A percentile compares a stretch with the other conserved stretches of the same genome.
Conservation (phyloP, 2,113 vertebrate species). For the Ahaetulla prasina region DNA sequence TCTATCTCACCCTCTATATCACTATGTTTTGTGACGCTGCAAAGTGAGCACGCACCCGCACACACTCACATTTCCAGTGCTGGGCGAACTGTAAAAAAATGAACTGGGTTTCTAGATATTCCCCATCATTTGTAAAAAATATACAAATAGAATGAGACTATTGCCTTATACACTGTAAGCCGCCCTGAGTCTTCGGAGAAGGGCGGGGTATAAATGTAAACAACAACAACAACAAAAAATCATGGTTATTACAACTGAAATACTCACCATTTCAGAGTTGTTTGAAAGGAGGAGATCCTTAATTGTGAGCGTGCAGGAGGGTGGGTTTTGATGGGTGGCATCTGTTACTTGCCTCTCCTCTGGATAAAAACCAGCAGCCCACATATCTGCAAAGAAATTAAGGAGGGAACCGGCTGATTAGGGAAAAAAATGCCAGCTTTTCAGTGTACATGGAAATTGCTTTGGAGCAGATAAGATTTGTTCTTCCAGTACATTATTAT, state of each 20-base stretch:
- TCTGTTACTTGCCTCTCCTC: slow-evolving; percentile 57
- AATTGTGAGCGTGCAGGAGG: slow-evolving; percentile 73
- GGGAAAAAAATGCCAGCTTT: not conserved
- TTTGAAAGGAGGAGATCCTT: slow-evolving; percentile 87
- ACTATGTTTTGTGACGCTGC: too few species aligned
- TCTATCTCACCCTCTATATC: too few species aligned
- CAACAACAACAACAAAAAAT: too few species aligned
- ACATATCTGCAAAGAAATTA: slow-evolving; percentile 65
- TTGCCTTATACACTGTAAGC: too few species aligned
- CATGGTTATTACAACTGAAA: not conserved
- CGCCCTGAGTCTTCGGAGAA: too few species aligned
- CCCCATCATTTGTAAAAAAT: too few species aligned
- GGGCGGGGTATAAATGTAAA: too few species aligned
- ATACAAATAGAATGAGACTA: too few species aligned
- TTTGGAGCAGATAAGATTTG: not conserved
- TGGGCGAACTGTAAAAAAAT: not conserved
- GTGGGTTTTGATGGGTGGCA: not conserved
- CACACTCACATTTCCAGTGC: too few species aligned
- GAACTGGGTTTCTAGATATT: not conserved
- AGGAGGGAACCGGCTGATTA: not conserved
- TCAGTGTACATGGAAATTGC: not conserved
- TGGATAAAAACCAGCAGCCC: slow-evolving; percentile 63
- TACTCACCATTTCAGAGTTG: slow-evolving; percentile 74
- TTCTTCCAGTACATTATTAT: not conserved
- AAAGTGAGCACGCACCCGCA: too few species aligned